A percentile compares a stretch with the other conserved stretches of the same genome.
Evolutionary conservation across 2,888 invertebrate species (phyloP).

Genomic region (Isoperla grammatica): DNA sequence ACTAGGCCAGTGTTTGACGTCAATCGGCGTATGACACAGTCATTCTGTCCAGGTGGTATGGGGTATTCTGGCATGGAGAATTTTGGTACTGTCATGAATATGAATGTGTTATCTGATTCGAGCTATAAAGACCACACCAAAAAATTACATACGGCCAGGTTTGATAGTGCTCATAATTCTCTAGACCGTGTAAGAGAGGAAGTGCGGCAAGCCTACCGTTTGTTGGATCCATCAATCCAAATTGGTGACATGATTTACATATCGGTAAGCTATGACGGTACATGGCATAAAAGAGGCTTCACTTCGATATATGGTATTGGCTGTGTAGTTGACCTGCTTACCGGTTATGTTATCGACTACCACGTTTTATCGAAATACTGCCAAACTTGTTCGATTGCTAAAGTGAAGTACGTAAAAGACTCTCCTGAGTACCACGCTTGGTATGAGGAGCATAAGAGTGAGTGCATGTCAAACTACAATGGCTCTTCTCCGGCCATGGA

Average conservation of each 20-base stretch:
- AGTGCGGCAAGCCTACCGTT: neutral
- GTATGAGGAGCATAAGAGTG: constrained; percentile 27
- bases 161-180: neutral
- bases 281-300: constrained; percentile 30
- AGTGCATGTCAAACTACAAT: constrained; percentile 27
- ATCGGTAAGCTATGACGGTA: constrained; percentile 24
- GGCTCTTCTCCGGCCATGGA: constrained; percentile 31
- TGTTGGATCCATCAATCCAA: neutral
- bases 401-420: constrained; percentile 22
- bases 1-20: neutral
- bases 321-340: constrained; percentile 26
- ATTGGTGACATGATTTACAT: neutral
- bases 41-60: neutral
- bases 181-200: neutral
- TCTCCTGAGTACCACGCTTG: constrained; percentile 28
- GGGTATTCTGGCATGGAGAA: neutral
- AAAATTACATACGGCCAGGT: neutral
- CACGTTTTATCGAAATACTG: constrained; percentile 29
- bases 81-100: constrained; percentile 8
- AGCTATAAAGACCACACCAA: neutral
- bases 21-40: neutral
- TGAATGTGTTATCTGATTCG: neutral
- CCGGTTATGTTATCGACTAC: constrained; percentile 30
- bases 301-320: constrained; percentile 31
- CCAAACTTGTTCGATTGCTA: constrained; percentile 26